Base-by-base conservation (phyloP, 2,113 vertebrate genomes). In the Chaetodon trifascialis region DNA sequence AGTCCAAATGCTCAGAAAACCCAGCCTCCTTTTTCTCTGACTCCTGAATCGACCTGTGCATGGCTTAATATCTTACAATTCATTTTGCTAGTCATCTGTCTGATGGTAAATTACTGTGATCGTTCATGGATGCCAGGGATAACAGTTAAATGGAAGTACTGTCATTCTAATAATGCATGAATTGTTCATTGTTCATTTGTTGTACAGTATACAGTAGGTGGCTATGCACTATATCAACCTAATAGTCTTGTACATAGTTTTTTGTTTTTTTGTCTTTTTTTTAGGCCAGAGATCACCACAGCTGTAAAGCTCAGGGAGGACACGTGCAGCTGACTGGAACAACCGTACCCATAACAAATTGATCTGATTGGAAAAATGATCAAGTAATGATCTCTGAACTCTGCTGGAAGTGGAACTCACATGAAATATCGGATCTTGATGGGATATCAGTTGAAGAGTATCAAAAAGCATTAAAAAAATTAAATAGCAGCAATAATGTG, bases 371-470 rank as follows among this genome's bases (percentile, higher is more conserved):
- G 64, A 42, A 40, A 77, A 52, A 38, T 9, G 66, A 89, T 67
- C 47, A 60, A 62, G 36, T 38, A 44, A 23, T 16, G 12, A 62
- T 55, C 60, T n/a, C 62, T 70, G 80, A 71, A 80, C 62, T 55
- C 17, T 46, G 30, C 90, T 66, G 88, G 51, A 87, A 54, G 60
- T 71, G 38, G 42, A 69, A 68, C 66, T 36, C 38, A 82, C 79
- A 82, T 73, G 7, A 85, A 81, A 80, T 47, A 80, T 52, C 38
- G 74, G 76, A 74, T 89, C 38, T 69, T 25, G 82, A 85, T 84
- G 58, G 46, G 64, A 65, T 82, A 64, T 82, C 79, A 79, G 71
- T 17, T 46, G 59, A 70, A 71, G 82, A 65, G 67, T 74, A 74
- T 73, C 58, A 47, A 47, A 47, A 47, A 47, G 15, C 15, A n/a